Evolutionary conservation across 2,113 vertebrate species (phyloP).

Genomic region (Passer domesticus): DNA sequence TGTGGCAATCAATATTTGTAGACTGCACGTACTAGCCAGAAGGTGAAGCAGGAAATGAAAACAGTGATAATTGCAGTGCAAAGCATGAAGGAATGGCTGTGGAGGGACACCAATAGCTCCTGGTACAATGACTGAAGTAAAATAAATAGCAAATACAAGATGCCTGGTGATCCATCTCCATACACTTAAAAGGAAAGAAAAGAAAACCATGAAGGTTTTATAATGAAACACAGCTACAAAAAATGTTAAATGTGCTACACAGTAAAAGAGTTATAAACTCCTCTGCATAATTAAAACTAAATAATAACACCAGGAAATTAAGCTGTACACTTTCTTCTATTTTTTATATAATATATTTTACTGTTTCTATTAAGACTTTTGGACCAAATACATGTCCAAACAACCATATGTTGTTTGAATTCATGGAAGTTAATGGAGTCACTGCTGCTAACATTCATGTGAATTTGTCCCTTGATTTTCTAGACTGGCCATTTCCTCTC

Average conservation of each 20-base stretch:
- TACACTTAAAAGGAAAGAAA: neutral
- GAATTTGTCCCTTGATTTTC: neutral
- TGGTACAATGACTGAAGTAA: neutral
- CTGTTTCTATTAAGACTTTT: neutral
- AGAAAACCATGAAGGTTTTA: neutral
- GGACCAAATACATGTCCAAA: neutral
- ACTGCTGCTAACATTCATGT: neutral
- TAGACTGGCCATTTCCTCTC: neutral
- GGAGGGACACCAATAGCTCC: neutral
- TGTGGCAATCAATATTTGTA: neutral
- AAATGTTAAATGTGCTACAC: neutral
- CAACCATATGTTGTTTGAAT: neutral
- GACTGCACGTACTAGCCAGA: neutral
- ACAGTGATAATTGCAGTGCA: neutral
- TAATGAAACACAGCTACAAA: neutral
- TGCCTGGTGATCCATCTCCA: neutral
- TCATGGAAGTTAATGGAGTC: neutral
- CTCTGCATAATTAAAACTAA: neutral
- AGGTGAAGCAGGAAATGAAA: neutral
- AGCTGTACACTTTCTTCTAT: neutral
- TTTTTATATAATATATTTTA: neutral
- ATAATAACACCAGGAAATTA: neutral
- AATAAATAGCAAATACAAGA: neutral
- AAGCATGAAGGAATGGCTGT: neutral
- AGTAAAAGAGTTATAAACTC: neutral